phyloP scores from a whole-genome alignment of 2,888 invertebrate species.

The Alcis repandata region DNA sequence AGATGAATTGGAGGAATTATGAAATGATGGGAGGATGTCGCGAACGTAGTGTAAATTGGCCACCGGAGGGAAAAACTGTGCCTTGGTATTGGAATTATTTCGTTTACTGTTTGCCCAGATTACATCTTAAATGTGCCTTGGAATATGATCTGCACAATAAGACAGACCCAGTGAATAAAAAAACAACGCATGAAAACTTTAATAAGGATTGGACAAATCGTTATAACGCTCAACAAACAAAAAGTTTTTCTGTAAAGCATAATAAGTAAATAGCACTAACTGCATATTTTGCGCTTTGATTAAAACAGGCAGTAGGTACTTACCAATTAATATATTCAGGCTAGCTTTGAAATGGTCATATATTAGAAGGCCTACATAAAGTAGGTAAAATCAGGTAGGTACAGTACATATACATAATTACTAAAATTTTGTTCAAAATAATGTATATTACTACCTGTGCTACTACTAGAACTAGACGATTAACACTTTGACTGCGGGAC shows the following conservation, averaged over 20 bases:
- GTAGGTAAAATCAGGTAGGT: no score
- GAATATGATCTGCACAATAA: neutral
- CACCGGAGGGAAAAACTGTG: neutral
- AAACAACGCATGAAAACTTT: constrained; percentile 4
- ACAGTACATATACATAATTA: no score
- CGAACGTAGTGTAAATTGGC: neutral
- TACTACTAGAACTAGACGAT: no score
- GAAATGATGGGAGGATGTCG: neutral
- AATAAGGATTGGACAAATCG: no score
- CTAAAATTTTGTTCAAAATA: no score
- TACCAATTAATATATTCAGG: no score
- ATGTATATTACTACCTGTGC: no score
- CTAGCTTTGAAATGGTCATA: neutral
- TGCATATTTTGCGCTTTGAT: no score
- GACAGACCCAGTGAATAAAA: neutral
- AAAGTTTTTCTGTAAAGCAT: neutral
- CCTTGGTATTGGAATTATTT: neutral
- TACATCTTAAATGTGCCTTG: neutral
- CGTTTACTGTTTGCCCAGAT: neutral
- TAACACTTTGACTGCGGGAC: no score
- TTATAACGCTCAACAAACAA: no score
- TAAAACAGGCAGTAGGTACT: no score
- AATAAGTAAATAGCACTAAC: neutral
- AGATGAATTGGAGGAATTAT: constrained; percentile 1
- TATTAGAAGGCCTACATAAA: no score